Evolutionary conservation across 2,797 vertebrate species (phyloP).

Genomic region (Benthosema pterotum): DNA sequence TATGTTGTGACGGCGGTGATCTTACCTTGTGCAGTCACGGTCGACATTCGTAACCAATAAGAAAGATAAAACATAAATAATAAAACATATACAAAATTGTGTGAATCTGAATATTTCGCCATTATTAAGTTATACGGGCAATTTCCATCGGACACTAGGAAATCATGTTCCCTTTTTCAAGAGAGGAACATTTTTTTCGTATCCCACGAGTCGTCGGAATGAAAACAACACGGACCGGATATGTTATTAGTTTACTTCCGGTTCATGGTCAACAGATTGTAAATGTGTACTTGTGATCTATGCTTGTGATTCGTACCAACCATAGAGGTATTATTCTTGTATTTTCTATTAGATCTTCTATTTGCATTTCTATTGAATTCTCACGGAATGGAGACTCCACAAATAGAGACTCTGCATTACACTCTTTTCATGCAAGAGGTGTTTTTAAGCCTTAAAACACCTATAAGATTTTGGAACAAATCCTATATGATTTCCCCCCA

Average conservation of each 20-base stretch:
- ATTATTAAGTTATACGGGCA: slow-evolving; percentile 37
- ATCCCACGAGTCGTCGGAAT: slow-evolving; percentile 19
- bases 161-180: neutral
- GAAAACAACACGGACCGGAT: slow-evolving; percentile 34
- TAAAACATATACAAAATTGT: slow-evolving; percentile 24
- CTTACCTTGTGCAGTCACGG: slow-evolving; percentile 63
- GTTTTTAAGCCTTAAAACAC: too few relatives aligned
- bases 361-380: too few relatives aligned
- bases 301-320: too few relatives aligned
- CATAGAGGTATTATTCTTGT: too few relatives aligned
- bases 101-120: slow-evolving; percentile 12
- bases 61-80: slow-evolving; percentile 31
- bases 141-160: slow-evolving; percentile 17
- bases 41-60: slow-evolving; percentile 22
- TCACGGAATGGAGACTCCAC: too few relatives aligned
- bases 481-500: too few relatives aligned
- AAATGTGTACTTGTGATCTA: slow-evolving; percentile 2
- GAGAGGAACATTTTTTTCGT: neutral
- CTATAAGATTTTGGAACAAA: too few relatives aligned
- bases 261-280: neutral
- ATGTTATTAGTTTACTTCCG: slow-evolving; percentile 18
- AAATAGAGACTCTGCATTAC: too few relatives aligned
- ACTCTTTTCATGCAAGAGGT: too few relatives aligned
- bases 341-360: too few relatives aligned
- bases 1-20: neutral